These are phyloP conservation scores for Eucera pruinosa DNA, from an alignment of 2,888 invertebrate species.

Conservation along the genomic window DNA sequence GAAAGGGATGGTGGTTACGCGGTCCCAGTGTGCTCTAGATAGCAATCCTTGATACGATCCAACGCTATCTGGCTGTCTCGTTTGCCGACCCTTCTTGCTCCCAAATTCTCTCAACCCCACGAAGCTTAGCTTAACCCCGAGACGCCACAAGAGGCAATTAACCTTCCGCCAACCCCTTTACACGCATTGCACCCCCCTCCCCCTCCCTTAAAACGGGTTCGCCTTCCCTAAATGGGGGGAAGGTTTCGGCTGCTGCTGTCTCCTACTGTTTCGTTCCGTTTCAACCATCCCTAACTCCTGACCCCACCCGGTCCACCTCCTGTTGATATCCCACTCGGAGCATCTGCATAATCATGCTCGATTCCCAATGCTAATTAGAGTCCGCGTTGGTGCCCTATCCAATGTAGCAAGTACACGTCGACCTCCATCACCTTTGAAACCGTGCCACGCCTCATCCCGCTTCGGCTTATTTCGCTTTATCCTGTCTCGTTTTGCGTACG, in stretches of 20 bases:
- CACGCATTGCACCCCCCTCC: constrained; percentile 58
- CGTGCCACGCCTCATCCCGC: constrained; percentile 63
- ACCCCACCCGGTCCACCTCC: constrained; percentile 51
- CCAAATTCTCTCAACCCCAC: constrained; percentile 69
- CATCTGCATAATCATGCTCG: constrained; percentile 83
- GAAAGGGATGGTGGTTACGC: constrained; percentile 72
- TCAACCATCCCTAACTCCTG: constrained; percentile 33
- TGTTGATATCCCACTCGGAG: constrained; percentile 76
- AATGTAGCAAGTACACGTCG: constrained; percentile 78
- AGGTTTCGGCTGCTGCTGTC: no score
- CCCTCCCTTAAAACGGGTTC: no score
- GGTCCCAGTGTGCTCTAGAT: constrained; percentile 68
- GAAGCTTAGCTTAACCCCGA: constrained; percentile 76
- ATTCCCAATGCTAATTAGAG: constrained; percentile 83
- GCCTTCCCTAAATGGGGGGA: no score
- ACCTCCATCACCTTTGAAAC: constrained; percentile 75
- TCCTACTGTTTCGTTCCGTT: constrained; percentile 53
- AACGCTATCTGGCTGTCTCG: constrained; percentile 50
- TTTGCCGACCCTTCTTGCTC: constrained; percentile 54
- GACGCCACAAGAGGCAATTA: constrained; percentile 83
- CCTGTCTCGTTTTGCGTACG: constrained; percentile 34
- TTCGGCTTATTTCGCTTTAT: constrained; percentile 54
- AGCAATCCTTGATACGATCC: constrained; percentile 73
- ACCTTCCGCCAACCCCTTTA: constrained; percentile 79
- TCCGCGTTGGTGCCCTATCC: constrained; percentile 67